Conservation (phyloP, 2,113 vertebrate genomes). For the Tetrax tetrax region DNA sequence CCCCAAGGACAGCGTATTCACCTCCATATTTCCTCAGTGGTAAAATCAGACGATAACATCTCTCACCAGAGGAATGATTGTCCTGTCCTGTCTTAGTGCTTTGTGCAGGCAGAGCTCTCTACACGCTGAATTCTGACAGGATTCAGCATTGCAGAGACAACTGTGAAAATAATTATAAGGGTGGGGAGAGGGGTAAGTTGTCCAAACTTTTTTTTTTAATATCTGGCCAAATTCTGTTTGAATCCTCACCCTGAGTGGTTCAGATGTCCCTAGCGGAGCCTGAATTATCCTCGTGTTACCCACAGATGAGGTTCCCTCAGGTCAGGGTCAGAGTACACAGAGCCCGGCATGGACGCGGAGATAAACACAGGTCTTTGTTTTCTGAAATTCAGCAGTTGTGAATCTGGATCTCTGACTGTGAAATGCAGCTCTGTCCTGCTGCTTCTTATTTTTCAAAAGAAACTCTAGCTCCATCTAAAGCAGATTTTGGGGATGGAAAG, state of each 20-base stretch:
- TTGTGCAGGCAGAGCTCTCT: not conserved
- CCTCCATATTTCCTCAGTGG: not conserved
- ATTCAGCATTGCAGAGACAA: not conserved
- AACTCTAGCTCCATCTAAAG: slow-evolving; percentile 57
- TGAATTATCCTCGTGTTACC: slow-evolving; percentile 22
- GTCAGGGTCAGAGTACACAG: slow-evolving; percentile 2
- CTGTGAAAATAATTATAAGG: slow-evolving; percentile 40
- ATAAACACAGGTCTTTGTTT: slow-evolving; percentile 30
- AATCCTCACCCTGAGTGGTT: not conserved
- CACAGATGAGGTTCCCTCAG: slow-evolving; percentile 45
- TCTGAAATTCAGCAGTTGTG: not conserved
- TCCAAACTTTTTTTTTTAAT: slow-evolving; percentile 17
- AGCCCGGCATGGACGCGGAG: not conserved
- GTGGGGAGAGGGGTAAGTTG: not conserved
- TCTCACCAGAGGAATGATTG: not conserved
- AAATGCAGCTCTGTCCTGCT: not conserved
- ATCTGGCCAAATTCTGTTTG: slow-evolving; percentile 9
- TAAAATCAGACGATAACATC: not conserved
- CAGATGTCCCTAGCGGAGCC: not conserved
- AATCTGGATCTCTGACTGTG: not conserved
- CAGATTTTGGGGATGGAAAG: not conserved
- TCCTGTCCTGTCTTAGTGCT: accelerated
- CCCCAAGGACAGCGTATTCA: not conserved
- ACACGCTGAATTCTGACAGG: not conserved
- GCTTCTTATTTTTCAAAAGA: not conserved